phyloP scores from a whole-genome alignment of 2,797 vertebrate species.

The Oreortyx pictus region DNA sequence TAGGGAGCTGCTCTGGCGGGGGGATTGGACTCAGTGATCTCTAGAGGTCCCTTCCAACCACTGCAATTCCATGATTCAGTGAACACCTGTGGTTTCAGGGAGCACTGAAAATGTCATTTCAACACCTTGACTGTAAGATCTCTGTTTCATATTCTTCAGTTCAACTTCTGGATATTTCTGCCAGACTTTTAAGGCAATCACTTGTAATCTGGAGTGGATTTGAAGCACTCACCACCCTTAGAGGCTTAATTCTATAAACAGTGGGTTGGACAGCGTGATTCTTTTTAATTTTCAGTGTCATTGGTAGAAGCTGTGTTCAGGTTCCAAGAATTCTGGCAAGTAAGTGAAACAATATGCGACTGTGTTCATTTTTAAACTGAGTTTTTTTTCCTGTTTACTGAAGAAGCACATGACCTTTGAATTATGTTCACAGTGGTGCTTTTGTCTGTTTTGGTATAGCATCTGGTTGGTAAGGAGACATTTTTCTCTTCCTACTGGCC shows the following conservation, averaged over 20 bases:
- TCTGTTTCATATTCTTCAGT: background rate
- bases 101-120: background rate
- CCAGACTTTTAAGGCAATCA: background rate
- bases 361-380: background rate
- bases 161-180: background rate
- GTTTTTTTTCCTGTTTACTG: constrained; percentile 32
- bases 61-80: no score
- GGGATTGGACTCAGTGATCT: no score
- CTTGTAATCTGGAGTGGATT: background rate
- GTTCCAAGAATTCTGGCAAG: constrained; percentile 45
- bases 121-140: background rate
- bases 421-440: constrained; percentile 3
- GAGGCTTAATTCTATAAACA: background rate
- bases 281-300: background rate
- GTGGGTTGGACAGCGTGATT: background rate
- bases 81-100: background rate
- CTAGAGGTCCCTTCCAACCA: no score
- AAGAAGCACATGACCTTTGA: constrained; percentile 31
- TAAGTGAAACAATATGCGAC: constrained; percentile 45
- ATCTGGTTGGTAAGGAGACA: constrained; percentile 48
- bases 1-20: no score
- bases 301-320: background rate
- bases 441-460: constrained; percentile 60
- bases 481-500: background rate
- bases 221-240: background rate